A percentile compares a stretch with the other conserved stretches of the same genome.
Evolutionary conservation across 2,888 invertebrate genomes (phyloP).

Genomic region (Gnatocerus cornutus): DNA sequence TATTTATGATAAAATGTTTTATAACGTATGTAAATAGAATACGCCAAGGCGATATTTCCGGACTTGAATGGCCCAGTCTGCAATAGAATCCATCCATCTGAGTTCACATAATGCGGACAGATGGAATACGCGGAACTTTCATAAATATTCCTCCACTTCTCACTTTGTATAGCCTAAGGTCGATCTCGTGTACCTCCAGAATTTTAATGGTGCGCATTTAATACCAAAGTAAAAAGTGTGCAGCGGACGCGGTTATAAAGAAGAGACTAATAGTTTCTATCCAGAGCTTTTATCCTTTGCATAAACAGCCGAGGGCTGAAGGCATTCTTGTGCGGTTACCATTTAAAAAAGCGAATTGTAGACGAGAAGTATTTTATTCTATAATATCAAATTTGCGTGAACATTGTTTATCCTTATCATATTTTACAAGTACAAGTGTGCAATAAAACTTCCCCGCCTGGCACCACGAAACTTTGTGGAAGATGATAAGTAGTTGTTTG

Average conservation of each 20-base stretch:
- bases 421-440: no score
- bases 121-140: constrained; percentile 58
- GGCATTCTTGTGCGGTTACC: constrained; percentile 8
- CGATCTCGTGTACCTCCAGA: constrained; percentile 52
- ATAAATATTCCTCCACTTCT: constrained; percentile 60
- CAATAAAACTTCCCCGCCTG: no score
- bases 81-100: constrained; percentile 53
- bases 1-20: constrained; percentile 2
- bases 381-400: no score
- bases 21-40: constrained; percentile 56
- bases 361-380: no score
- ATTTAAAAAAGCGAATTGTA: constrained; percentile 7
- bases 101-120: constrained; percentile 58
- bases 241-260: constrained; percentile 52
- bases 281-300: constrained; percentile 13
- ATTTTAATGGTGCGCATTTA: constrained; percentile 52
- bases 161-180: constrained; percentile 59
- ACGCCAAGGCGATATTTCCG: constrained; percentile 57
- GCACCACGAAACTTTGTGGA: no score
- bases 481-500: no score
- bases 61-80: constrained; percentile 53
- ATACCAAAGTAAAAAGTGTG: constrained; percentile 50
- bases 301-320: constrained; percentile 16
- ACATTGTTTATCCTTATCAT: no score
- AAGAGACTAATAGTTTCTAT: constrained; percentile 53